Base-by-base conservation (phyloP, 64 coral and sea anemone species). In the Actinia tenebrosa region DNA sequence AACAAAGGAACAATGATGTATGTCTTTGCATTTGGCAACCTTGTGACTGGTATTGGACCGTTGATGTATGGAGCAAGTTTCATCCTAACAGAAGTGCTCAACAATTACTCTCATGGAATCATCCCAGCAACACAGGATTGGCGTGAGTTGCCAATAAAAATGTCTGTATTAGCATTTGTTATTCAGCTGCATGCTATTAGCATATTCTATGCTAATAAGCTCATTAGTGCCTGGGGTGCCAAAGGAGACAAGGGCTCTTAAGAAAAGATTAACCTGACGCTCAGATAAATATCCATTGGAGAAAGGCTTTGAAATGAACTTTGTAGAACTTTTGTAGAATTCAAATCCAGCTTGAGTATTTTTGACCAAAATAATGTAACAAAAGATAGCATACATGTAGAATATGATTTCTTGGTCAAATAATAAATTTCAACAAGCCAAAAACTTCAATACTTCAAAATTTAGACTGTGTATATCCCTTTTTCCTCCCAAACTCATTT, bases 201-300 rank as follows among this genome's bases (percentile, higher is more conserved):
- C 11, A 54, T 99, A 11, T 95, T 93, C 43, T 99, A 95, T 86
- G 86, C 90, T 45, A 88, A 90, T 78, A 99, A 95, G 64, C 88
- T 99, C 3, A 91, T 91, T 16, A 86, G 87, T 86, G 80, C 97
- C 9, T 99, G 97, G 97, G 55, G 68, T 58, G 47, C 83, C 22
- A 95, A 95, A 81, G 97, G 91, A 90, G 91, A 88, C n/a, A 99
- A 99, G 80, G 81, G 83, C 3, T 93, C 91, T 72, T 91, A 83
- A 87, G 30, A 72, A n/a, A 30, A 30, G 26, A 1, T 30, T 75
- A 30, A 30, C 47, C 47, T 50, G 47, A 50, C 7, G 47, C 3
- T 50, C 7, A 50, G 47, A 50, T 50, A 8, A 8, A 50, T 50
- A 50, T 5, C 47, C 47, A 50, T 50, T 50, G 47, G 47, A 50